Evolutionary conservation across 2,797 vertebrate genomes (phyloP).

Genomic region (Labroides dimidiatus): DNA sequence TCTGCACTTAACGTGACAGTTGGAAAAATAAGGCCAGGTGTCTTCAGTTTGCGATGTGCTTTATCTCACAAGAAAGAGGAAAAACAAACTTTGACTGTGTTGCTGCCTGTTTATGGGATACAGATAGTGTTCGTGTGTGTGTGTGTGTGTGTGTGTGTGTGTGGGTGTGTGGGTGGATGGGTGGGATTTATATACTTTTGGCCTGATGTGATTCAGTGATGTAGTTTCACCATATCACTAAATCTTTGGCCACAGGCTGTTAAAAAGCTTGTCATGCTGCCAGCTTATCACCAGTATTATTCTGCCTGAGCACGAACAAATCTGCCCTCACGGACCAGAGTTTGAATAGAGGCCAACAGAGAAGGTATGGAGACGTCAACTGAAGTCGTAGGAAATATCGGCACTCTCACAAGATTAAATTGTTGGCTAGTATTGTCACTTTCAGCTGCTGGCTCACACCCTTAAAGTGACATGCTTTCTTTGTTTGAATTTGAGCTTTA

Average conservation of each 20-base stretch:
- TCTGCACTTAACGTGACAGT: too few species aligned
- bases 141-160: too few species aligned
- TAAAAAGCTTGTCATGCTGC: slow-evolving; percentile 19
- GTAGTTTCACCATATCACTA: not conserved
- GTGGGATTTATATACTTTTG: too few species aligned
- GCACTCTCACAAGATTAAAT: slow-evolving; percentile 45
- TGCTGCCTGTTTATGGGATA: too few species aligned
- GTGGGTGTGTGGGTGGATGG: too few species aligned
- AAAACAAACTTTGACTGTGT: too few species aligned
- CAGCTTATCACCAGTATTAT: slow-evolving; percentile 30
- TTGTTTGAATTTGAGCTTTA: slow-evolving; percentile 11
- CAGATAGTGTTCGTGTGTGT: too few species aligned
- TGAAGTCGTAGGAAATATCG: slow-evolving; percentile 36
- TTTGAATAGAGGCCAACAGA: slow-evolving; percentile 39
- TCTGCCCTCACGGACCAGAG: not conserved
- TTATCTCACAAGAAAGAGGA: too few species aligned
- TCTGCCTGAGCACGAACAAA: slow-evolving; percentile 40
- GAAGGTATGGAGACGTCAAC: slow-evolving; percentile 35
- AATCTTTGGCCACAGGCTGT: slow-evolving; percentile 17
- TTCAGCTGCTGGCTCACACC: slow-evolving; percentile 5
- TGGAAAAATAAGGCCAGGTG: too few species aligned
- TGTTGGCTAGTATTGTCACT: slow-evolving; percentile 14
- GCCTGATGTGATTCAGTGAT: not conserved
- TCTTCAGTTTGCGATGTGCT: too few species aligned
- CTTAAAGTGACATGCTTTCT: slow-evolving; percentile 4